phyloP scores from a whole-genome alignment of 2,797 vertebrate genomes.

The Arrhamphus sclerolepis region DNA sequence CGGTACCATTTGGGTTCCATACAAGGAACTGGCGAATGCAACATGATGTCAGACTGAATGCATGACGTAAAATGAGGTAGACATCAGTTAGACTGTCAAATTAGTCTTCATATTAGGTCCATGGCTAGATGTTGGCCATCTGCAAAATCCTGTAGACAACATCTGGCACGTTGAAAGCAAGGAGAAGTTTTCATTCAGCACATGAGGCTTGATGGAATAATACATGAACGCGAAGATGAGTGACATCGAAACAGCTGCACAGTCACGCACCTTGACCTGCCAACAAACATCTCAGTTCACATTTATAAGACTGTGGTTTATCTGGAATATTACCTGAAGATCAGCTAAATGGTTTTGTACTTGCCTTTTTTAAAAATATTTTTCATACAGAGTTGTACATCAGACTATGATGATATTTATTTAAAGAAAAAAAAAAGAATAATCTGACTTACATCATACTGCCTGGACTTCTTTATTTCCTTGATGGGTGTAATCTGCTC shows the following conservation, averaged over 20 bases:
- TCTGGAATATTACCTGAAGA: no score
- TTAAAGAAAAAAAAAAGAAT: background rate
- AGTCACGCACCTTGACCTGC: background rate
- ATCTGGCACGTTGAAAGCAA: background rate
- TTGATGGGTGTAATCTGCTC: slow-evolving; percentile 74
- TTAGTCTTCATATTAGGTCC: background rate
- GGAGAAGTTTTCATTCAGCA: no score
- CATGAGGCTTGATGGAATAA: slow-evolving; percentile 13
- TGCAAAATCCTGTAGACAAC: background rate
- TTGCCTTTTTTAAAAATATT: background rate
- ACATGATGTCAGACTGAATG: slow-evolving; percentile 2
- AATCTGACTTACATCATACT: slow-evolving; percentile 87
- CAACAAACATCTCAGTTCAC: background rate
- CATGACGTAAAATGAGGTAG: background rate
- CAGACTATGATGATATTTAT: background rate
- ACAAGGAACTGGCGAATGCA: background rate
- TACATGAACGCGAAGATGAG: slow-evolving; percentile 22
- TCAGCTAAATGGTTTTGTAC: no score
- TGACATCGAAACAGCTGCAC: slow-evolving; percentile 6
- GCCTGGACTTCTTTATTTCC: slow-evolving; percentile 83
- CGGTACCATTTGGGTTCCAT: background rate
- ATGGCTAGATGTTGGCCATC: background rate
- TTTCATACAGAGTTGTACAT: slow-evolving; percentile 15
- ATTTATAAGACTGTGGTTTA: background rate
- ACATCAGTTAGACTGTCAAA: background rate